phyloP scores from a whole-genome alignment of 1,140 invertebrate species.

The Zaprionus africanus region DNA sequence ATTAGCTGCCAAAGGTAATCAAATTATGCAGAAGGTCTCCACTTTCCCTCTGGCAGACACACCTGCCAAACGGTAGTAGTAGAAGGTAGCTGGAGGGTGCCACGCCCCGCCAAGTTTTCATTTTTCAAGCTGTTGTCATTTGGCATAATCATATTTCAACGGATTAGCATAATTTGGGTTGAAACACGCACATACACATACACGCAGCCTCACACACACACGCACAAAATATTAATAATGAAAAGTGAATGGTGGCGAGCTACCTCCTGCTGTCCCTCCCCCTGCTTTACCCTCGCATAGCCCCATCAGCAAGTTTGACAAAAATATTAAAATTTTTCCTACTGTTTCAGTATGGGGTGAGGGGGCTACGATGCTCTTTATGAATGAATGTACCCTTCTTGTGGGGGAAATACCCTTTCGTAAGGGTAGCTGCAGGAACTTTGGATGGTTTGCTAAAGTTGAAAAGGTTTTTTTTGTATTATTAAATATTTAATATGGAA shows the following conservation, averaged over 20 bases:
- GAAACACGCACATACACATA: conserved; percentile 29
- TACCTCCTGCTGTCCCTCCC: conserved; percentile 32
- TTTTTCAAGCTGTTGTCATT: conserved; percentile 76
- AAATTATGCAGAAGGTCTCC: conserved; percentile 66
- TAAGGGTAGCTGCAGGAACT: neutral
- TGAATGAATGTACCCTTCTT: neutral
- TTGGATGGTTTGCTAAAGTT: neutral
- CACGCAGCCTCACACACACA: conserved; percentile 35
- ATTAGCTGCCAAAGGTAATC: conserved; percentile 78
- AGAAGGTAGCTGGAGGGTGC: neutral
- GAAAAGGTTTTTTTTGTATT: neutral
- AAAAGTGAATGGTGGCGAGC: conserved; percentile 73
- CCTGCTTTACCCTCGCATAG: neutral
- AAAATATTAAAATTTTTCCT: conserved; percentile 72
- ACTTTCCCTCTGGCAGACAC: conserved; percentile 23
- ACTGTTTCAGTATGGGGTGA: conserved; percentile 45
- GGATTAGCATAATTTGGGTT: conserved; percentile 78
- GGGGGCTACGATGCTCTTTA: neutral
- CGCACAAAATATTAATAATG: conserved; percentile 76
- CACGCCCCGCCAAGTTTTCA: conserved; percentile 39
- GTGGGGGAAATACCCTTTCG: neutral
- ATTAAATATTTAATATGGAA: no score
- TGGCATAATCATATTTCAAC: conserved; percentile 83
- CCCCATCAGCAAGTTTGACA: conserved; percentile 29
- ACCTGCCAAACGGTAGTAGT: conserved; percentile 27